Percentiles rank a stretch among this genome's conserved stretches.
Conservation (phyloP, 2,113 vertebrate genomes). For the Leptobrachium leishanense region DNA sequence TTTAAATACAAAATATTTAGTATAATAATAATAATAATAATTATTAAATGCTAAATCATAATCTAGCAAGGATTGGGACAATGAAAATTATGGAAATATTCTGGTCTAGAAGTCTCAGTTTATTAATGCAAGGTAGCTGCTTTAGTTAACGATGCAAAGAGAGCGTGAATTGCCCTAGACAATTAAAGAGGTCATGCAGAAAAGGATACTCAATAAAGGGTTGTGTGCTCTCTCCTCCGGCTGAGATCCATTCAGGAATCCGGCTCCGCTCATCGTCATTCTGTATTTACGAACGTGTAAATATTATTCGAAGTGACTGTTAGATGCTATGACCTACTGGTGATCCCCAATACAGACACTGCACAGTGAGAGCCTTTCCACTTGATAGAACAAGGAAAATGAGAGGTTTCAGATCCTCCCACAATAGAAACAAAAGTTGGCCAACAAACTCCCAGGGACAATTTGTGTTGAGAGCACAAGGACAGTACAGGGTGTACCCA, state of each 20-base stretch:
- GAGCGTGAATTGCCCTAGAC: no score
- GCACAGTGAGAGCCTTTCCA: constrained; percentile 40
- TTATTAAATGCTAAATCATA: background rate
- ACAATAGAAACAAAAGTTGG: constrained; percentile 49
- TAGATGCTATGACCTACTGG: constrained; percentile 34
- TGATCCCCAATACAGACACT: constrained; percentile 42
- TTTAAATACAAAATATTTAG: background rate
- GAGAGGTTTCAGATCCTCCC: constrained; percentile 28
- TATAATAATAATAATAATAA: background rate
- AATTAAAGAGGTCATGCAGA: no score
- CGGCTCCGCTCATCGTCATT: background rate
- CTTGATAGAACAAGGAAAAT: constrained; percentile 45
- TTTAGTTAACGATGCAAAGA: no score
- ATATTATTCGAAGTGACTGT: constrained; percentile 10
- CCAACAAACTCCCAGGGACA: constrained; percentile 43
- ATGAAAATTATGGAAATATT: no score
- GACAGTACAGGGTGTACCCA: background rate
- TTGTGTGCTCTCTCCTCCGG: background rate
- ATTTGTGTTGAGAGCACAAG: constrained; percentile 9
- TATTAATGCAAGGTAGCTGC: no score
- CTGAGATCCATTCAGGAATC: background rate
- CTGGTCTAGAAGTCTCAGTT: no score
- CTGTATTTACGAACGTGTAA: constrained; percentile 5
- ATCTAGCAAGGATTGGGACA: no score
- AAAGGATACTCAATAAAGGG: no score